Conservation (phyloP, 2,797 vertebrate genomes). For the Bryconaethiops microstoma region DNA sequence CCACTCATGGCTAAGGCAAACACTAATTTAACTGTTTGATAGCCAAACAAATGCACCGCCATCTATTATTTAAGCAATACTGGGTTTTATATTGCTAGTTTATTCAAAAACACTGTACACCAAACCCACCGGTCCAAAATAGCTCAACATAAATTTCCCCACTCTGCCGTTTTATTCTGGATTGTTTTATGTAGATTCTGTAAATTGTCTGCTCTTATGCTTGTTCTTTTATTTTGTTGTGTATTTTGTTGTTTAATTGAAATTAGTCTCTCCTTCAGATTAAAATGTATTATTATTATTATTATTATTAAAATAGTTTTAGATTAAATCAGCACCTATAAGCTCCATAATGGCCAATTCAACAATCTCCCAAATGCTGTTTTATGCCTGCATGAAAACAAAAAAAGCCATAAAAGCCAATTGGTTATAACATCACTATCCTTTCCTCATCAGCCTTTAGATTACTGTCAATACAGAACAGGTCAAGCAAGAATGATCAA, state of each 20-base stretch:
- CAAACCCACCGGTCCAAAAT: background rate
- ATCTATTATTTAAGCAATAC: background rate
- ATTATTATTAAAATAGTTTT: background rate
- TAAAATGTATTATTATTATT: too few relatives aligned
- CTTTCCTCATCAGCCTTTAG: background rate
- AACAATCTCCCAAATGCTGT: background rate
- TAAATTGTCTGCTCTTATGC: too few relatives aligned
- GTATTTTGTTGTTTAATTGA: too few relatives aligned
- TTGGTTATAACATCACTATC: background rate
- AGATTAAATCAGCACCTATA: background rate
- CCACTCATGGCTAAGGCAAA: background rate
- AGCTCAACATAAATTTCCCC: too few relatives aligned
- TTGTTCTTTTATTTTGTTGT: too few relatives aligned
- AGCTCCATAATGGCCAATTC: background rate
- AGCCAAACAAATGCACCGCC: too few relatives aligned
- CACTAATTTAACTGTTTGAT: background rate
- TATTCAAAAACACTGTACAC: background rate
- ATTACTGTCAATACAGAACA: constrained; percentile 4
- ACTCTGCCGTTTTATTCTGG: too few relatives aligned
- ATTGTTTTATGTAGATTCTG: too few relatives aligned
- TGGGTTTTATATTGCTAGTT: background rate
- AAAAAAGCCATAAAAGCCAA: background rate
- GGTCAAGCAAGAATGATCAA: constrained; percentile 1
- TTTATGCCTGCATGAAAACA: background rate
- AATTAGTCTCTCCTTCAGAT: too few relatives aligned